Conservation (phyloP, 2,888 invertebrate species). For the Agapostemon virescens region DNA sequence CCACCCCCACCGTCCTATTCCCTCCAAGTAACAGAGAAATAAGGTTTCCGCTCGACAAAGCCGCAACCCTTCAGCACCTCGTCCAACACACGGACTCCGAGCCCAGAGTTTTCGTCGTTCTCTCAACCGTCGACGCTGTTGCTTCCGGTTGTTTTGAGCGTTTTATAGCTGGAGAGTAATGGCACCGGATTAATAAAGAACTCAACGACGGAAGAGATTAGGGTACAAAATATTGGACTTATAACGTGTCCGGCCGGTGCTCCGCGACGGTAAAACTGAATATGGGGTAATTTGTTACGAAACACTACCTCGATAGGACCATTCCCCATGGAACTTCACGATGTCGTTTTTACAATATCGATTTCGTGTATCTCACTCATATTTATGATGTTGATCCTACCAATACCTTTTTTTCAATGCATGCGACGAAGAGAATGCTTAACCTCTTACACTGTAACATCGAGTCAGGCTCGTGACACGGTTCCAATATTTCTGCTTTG, state of each 20-base stretch:
- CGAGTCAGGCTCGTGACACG: neutral
- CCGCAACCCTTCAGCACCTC: neutral
- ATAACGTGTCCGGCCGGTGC: neutral
- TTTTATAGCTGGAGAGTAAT: neutral
- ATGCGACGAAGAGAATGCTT: neutral
- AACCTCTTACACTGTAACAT: neutral
- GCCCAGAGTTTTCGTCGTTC: neutral
- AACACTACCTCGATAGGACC: neutral
- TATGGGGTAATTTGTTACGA: slow-evolving; percentile 1
- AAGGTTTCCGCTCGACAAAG: slow-evolving; percentile 14
- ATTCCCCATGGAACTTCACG: neutral
- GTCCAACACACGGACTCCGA: neutral
- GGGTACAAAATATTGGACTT: neutral
- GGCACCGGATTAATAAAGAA: neutral
- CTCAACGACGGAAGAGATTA: slow-evolving; percentile 14
- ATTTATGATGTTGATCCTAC: neutral
- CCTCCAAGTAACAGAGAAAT: slow-evolving; percentile 11
- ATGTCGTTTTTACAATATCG: neutral
- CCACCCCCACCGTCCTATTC: neutral
- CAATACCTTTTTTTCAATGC: neutral
- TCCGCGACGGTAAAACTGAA: neutral
- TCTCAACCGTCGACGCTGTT: neutral
- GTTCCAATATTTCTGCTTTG: neutral
- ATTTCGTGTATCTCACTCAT: no score
- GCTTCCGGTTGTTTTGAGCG: slow-evolving; percentile 3